Evolutionary conservation across 2,113 vertebrate genomes (phyloP), one percentile per base, ranked within the genome.

Genomic region (Lamprologus speciosus): DNA sequence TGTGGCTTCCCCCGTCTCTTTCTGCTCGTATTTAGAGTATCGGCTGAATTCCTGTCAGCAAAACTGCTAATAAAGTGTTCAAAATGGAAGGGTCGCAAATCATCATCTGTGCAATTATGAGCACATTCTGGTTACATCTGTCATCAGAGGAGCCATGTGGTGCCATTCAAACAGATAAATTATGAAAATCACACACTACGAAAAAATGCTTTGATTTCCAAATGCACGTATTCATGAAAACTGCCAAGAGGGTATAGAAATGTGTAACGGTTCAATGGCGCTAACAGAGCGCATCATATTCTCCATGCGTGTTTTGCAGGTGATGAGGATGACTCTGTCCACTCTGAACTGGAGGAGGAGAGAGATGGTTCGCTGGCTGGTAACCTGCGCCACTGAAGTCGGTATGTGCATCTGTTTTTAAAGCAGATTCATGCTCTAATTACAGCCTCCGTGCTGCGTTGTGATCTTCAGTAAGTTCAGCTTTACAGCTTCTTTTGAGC

Each of bases 311-410:
- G 1, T 3, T 7, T 42, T 87, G 19, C 94, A 99, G 98, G 98
- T 99, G 90, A 99, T 99, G 98, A 97, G 98, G 86, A 99, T 99
- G 98, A 99, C 98, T 5, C 96, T 99, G 89, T 99, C 98, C 90
- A 99, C 98, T 4, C 97, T 99, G 88, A 99, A 99, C 95, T 99
- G 99, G 99, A 97, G 99, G 83, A 97, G 98, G 85, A 97, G 98
- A 83, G 99, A 99, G 95, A 99, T 99, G 99, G 99, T 99, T 87
- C 98, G 99, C 93, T 99, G 99, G 99, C 95, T 99, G 92, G 99
- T 99, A 90, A 99, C 99, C 0, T 99, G 98, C 1, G 99, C 99
- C 82, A 99, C 99, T 0, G 99, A 99, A 99, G 98, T 99, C 47
- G 98, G 98, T 99, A 95, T 89, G 98, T 98, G 87, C 57, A 31